Percentiles rank a stretch among this genome's conserved stretches.
phyloP scores from a whole-genome alignment of 2,888 invertebrate species.

The Napeogenes sylphis region DNA sequence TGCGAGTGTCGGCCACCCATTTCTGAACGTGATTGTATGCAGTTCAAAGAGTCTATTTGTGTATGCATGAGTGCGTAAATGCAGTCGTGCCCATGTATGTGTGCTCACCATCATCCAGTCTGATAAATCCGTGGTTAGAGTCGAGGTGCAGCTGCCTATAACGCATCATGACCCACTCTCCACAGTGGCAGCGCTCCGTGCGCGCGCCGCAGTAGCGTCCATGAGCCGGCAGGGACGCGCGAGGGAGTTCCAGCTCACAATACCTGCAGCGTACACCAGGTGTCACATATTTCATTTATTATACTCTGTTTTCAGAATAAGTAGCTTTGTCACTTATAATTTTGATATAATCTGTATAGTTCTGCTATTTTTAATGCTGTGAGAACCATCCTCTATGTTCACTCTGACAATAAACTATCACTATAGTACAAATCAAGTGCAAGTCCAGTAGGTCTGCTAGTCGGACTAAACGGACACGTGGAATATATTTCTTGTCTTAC shows the following conservation, averaged over 20 bases:
- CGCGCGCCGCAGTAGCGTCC: constrained; percentile 84
- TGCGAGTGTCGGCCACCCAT: too few relatives aligned
- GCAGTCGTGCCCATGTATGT: background rate
- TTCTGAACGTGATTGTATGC: background rate
- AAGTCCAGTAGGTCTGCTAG: too few relatives aligned
- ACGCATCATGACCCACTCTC: constrained; percentile 83
- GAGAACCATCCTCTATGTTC: too few relatives aligned
- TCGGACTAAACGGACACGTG: too few relatives aligned
- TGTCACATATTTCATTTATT: too few relatives aligned
- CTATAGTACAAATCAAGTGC: too few relatives aligned
- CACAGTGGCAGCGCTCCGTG: constrained; percentile 83
- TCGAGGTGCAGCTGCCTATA: constrained; percentile 80
- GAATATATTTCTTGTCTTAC: too few relatives aligned
- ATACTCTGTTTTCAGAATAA: too few relatives aligned
- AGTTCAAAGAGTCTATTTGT: background rate
- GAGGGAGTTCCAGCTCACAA: constrained; percentile 81
- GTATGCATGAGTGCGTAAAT: background rate
- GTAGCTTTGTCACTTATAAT: too few relatives aligned
- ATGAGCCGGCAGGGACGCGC: constrained; percentile 79
- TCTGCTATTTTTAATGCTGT: too few relatives aligned
- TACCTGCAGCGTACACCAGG: constrained; percentile 38
- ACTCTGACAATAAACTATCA: too few relatives aligned
- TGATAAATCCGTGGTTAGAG: constrained; percentile 81
- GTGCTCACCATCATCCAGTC: constrained; percentile 77
- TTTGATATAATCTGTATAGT: too few relatives aligned